These are phyloP conservation scores for Sebastes oblongus DNA, from an alignment of 2,797 vertebrate species.

Conservation along the genomic window DNA sequence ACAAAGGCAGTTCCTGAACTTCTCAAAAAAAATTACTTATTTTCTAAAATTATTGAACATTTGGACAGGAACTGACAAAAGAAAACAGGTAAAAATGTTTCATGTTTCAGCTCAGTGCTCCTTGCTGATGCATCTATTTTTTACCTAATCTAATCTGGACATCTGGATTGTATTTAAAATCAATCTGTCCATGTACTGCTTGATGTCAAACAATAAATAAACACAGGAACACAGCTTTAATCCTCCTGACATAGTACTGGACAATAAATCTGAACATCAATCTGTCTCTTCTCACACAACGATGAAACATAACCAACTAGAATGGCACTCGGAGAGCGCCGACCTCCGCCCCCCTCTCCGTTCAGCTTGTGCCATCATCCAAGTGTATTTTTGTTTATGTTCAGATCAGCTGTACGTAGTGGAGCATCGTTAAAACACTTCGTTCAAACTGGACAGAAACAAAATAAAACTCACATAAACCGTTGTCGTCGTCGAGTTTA, in stretches of 20 bases:
- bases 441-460: too few relatives aligned
- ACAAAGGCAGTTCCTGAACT: not conserved
- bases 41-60: not conserved
- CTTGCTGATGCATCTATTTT: not conserved
- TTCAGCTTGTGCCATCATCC: too few relatives aligned
- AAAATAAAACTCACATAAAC: too few relatives aligned
- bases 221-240: slow-evolving; percentile 41
- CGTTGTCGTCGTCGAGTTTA: too few relatives aligned
- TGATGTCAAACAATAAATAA: slow-evolving; percentile 22
- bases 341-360: too few relatives aligned
- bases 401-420: too few relatives aligned
- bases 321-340: too few relatives aligned
- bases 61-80: not conserved
- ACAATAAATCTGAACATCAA: not conserved
- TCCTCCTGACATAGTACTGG: slow-evolving; percentile 24
- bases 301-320: not conserved
- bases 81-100: not conserved
- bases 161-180: slow-evolving; percentile 51
- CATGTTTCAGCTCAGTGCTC: not conserved
- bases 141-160: slow-evolving; percentile 28
- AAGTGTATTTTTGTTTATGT: too few relatives aligned
- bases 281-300: not conserved
- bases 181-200: slow-evolving; percentile 41
- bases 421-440: too few relatives aligned
- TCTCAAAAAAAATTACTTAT: not conserved